Conservation (phyloP, 2,888 invertebrate genomes). For the Drosophila fungiperda region DNA sequence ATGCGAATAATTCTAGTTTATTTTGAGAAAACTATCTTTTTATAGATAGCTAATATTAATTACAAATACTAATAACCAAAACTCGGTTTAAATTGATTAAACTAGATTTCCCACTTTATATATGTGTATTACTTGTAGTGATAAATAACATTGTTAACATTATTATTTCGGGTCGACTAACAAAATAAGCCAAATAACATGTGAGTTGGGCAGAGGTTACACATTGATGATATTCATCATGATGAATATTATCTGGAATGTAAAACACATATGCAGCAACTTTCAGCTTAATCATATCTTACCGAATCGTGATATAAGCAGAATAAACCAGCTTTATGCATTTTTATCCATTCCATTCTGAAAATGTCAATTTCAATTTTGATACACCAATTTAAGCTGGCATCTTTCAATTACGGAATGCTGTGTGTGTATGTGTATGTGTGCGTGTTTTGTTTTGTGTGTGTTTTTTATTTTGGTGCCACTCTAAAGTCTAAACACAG, state of each 20-base stretch:
- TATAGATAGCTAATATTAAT: not conserved
- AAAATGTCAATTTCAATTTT: slow-evolving; percentile 58
- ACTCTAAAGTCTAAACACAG: slow-evolving; percentile 61
- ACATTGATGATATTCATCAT: no score
- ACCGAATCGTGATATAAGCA: not conserved
- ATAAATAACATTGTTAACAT: not conserved
- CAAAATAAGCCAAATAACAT: not conserved
- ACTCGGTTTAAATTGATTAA: not conserved
- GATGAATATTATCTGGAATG: not conserved
- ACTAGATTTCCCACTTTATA: not conserved
- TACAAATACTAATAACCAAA: not conserved
- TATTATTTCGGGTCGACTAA: not conserved
- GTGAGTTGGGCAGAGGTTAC: not conserved
- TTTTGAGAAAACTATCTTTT: not conserved
- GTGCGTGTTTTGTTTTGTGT: slow-evolving; percentile 3
- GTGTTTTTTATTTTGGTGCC: slow-evolving; percentile 23
- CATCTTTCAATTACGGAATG: slow-evolving; percentile 17
- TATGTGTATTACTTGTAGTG: not conserved
- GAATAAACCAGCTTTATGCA: not conserved
- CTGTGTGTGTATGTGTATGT: not conserved
- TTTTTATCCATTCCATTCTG: not conserved
- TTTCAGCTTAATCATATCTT: no score
- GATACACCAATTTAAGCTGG: slow-evolving; percentile 26
- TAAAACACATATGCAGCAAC: not conserved
- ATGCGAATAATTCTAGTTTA: not conserved